These are phyloP conservation scores for Phrixothrix hirtus DNA, from an alignment of 2,888 invertebrate species.

Conservation along the genomic window DNA sequence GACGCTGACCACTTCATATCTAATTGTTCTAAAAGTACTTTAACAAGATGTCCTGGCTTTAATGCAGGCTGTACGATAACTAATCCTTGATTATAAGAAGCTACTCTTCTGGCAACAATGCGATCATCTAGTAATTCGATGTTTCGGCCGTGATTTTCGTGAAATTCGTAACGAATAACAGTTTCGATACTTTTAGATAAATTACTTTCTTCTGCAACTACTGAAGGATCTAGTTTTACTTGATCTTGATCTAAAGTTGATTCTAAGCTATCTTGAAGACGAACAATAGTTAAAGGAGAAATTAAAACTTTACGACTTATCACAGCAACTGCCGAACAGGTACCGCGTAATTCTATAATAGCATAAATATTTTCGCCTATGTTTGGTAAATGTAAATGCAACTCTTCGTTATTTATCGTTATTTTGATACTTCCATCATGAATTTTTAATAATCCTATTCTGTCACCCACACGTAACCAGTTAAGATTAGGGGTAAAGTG, in stretches of 20 bases:
- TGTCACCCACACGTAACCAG: constrained; percentile 80
- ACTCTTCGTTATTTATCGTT: constrained; percentile 80
- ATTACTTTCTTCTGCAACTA: constrained; percentile 4
- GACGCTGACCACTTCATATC: constrained; percentile 61
- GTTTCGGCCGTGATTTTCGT: constrained; percentile 83
- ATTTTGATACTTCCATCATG: constrained; percentile 72
- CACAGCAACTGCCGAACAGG: constrained; percentile 75
- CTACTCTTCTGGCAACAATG: constrained; percentile 71
- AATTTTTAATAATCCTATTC: constrained; percentile 74
- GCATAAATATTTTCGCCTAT: constrained; percentile 70
- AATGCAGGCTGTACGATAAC: constrained; percentile 64
- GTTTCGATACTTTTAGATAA: constrained; percentile 15
- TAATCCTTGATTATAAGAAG: constrained; percentile 84
- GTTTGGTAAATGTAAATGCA: constrained; percentile 52
- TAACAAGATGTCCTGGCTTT: constrained; percentile 43
- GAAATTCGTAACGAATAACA: constrained; percentile 65
- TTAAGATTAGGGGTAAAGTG: constrained; percentile 75
- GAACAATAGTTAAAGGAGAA: constrained; percentile 58
- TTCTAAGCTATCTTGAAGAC: constrained; percentile 65
- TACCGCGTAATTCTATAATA: constrained; percentile 80
- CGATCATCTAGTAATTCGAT: constrained; percentile 69
- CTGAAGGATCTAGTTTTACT: constrained; percentile 15
- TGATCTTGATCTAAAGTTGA: constrained; percentile 59
- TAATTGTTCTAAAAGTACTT: constrained; percentile 55
- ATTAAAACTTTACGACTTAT: constrained; percentile 64